phyloP scores from a whole-genome alignment of 2,888 invertebrate species.

The Exephanes ischioxanthus region DNA sequence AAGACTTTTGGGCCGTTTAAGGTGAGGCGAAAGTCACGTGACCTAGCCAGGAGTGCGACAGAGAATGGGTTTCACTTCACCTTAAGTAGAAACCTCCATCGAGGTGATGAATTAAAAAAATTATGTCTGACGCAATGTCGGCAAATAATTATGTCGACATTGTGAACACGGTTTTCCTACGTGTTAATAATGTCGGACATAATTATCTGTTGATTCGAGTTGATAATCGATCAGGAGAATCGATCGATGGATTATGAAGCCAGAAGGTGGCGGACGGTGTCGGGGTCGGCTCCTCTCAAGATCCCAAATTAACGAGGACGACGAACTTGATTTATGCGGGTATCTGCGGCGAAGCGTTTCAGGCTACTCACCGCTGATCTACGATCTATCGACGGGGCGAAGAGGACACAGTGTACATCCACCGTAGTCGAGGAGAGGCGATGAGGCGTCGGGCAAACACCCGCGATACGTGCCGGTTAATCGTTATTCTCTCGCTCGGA shows the following conservation, averaged over 20 bases:
- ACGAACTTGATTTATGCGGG: constrained; percentile 77
- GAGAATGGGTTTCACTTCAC: too few species aligned
- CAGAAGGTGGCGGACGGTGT: constrained; percentile 38
- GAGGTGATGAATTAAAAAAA: not conserved
- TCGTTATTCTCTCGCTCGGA: constrained; percentile 81
- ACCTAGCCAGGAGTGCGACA: too few species aligned
- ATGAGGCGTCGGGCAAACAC: constrained; percentile 73
- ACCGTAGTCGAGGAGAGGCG: constrained; percentile 11
- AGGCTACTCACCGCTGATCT: constrained; percentile 71
- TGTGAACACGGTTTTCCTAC: not conserved
- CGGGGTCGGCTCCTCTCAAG: constrained; percentile 69
- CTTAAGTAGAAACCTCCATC: not conserved
- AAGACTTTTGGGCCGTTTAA: too few species aligned
- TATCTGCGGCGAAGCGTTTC: constrained; percentile 34
- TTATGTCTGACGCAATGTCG: not conserved
- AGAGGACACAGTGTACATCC: constrained; percentile 2
- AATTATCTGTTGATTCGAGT: constrained; percentile 4
- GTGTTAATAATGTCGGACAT: not conserved
- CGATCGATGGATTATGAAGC: constrained; percentile 30
- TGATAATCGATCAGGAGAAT: constrained; percentile 49
- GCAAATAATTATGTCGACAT: not conserved
- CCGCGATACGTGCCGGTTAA: constrained; percentile 78
- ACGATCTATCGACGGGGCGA: constrained; percentile 76
- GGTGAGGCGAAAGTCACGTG: too few species aligned
- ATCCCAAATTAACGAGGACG: constrained; percentile 79